Evolutionary conservation across 2,797 vertebrate species (phyloP).

Genomic region (Nannoperca australis): DNA sequence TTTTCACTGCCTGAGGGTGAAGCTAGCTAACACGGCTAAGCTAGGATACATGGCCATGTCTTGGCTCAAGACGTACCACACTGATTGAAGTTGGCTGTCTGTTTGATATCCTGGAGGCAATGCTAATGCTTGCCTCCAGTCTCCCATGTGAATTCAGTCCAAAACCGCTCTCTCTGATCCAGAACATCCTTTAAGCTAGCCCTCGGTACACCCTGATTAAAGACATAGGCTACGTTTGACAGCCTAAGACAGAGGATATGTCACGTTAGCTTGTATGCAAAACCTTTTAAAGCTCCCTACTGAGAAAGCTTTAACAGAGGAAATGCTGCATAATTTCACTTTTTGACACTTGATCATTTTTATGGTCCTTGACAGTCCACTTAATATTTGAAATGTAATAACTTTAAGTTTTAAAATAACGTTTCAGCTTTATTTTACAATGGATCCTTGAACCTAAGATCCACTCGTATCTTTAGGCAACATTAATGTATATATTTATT

Average conservation of each 20-base stretch:
- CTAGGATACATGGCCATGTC: conserved; percentile 21
- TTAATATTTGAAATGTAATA: background rate
- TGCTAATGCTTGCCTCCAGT: conserved; percentile 20
- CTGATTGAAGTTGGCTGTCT: conserved; percentile 58
- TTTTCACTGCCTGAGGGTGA: conserved; percentile 20
- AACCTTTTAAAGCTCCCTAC: conserved; percentile 17
- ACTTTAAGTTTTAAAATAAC: too few species aligned
- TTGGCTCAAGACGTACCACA: conserved; percentile 30
- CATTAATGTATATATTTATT: background rate
- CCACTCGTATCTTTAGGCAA: background rate
- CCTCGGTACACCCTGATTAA: conserved; percentile 41
- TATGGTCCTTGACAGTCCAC: background rate
- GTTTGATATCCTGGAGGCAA: conserved; percentile 40
- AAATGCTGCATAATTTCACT: conserved; percentile 2
- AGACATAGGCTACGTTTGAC: conserved; percentile 8
- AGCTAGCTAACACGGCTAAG: conserved; percentile 11
- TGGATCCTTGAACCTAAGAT: background rate
- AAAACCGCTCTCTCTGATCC: conserved; percentile 29
- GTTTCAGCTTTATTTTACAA: background rate
- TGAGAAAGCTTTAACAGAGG: background rate
- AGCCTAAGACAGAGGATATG: conserved; percentile 1
- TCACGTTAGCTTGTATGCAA: conserved; percentile 10
- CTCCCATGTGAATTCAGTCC: conserved; percentile 16
- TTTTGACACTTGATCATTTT: background rate
- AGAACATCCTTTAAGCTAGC: conserved; percentile 36